These are phyloP conservation scores for Taeniopygia guttata DNA, from an alignment of 2,797 vertebrate genomes.

Conservation along the genomic window DNA sequence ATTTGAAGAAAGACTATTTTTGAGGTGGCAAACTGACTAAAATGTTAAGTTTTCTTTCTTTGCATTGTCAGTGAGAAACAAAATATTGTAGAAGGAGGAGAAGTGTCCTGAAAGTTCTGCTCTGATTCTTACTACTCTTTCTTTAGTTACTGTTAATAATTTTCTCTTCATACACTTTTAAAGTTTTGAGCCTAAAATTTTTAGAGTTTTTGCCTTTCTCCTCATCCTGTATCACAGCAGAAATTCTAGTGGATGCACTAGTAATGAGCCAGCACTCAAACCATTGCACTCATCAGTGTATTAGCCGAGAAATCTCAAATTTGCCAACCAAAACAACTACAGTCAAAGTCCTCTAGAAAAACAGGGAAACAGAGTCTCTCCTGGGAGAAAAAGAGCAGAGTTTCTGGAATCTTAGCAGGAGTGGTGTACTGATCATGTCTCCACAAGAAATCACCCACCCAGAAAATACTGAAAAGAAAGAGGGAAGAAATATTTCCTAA, in stretches of 20 bases:
- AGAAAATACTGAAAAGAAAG: not conserved
- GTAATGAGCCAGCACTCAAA: not conserved
- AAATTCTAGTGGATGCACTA: not conserved
- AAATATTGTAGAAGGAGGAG: not conserved
- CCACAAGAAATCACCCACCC: not conserved
- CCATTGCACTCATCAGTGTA: not conserved
- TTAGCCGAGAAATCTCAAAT: not conserved
- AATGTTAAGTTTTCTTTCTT: not conserved
- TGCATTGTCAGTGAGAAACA: not conserved
- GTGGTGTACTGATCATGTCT: fast-evolving
- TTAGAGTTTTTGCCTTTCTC: not conserved
- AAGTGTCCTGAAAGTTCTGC: not conserved
- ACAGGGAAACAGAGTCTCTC: not conserved
- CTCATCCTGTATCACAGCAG: not conserved
- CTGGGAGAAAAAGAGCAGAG: not conserved
- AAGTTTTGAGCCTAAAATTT: not conserved
- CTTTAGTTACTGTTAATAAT: not conserved
- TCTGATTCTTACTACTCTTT: not conserved
- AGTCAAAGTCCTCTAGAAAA: not conserved
- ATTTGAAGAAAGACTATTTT: not conserved
- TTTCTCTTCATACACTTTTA: not conserved
- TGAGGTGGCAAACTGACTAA: not conserved
- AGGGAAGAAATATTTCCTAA: not conserved
- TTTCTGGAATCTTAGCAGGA: not conserved
- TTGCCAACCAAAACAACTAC: not conserved